These are phyloP conservation scores for Callorhinus ursinus DNA, from an alignment of 2,113 vertebrate genomes.

Conservation along the genomic window DNA sequence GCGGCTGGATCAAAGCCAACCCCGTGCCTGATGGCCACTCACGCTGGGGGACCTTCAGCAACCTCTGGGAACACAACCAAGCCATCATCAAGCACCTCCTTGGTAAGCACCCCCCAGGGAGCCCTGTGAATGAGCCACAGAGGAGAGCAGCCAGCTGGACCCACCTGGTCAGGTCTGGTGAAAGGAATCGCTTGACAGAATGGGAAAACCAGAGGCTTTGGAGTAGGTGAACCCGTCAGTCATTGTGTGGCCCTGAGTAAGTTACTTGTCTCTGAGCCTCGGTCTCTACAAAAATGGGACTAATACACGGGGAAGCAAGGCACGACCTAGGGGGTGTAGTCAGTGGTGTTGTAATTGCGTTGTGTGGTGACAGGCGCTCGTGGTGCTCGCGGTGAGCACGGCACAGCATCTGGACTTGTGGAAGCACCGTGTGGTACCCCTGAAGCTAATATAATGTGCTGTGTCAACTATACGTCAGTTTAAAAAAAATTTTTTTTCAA, in stretches of 20 bases:
- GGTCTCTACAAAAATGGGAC: neutral
- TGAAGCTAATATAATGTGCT: neutral
- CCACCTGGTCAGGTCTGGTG: fast-evolving
- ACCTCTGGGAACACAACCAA: constrained; percentile 97
- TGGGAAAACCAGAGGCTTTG: neutral
- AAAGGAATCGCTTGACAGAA: neutral
- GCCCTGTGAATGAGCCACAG: fast-evolving
- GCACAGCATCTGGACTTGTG: neutral
- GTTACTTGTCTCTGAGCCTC: neutral
- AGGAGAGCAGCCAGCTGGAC: neutral
- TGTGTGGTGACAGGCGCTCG: neutral
- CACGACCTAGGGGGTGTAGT: neutral
- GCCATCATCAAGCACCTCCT: constrained; percentile 95
- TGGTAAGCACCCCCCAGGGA: constrained; percentile 82
- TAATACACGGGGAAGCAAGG: neutral
- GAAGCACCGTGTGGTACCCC: neutral
- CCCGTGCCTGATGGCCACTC: constrained; percentile 95
- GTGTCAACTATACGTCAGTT: neutral
- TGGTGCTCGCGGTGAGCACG: too few relatives aligned
- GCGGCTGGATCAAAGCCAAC: constrained; percentile 96
- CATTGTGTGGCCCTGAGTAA: neutral
- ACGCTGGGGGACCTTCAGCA: constrained; percentile 96
- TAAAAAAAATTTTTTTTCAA: neutral
- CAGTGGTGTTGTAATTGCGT: fast-evolving
- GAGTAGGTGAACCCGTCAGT: neutral